These are phyloP conservation scores for Phylloscopus whistleri DNA, from an alignment of 2,113 vertebrate species.

Conservation along the genomic window DNA sequence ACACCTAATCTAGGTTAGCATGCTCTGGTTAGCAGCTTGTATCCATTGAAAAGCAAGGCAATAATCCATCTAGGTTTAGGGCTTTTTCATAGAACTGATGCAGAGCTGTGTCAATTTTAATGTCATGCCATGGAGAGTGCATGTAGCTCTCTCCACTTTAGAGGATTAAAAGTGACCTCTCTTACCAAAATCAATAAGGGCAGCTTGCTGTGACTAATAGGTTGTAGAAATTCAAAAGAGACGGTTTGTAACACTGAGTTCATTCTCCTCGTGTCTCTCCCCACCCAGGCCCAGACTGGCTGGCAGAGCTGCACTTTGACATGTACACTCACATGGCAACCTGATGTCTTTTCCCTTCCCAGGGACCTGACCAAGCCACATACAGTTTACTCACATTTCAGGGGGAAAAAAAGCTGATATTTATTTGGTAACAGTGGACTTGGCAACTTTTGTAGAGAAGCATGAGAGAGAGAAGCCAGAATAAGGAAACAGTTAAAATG, in stretches of 20 bases:
- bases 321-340: not conserved
- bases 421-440: not conserved
- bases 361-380: not conserved
- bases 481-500: not conserved
- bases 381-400: not conserved
- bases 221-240: slow-evolving; percentile 55
- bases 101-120: slow-evolving; percentile 53
- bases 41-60: slow-evolving; percentile 16
- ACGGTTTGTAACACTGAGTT: slow-evolving; percentile 3
- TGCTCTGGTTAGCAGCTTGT: slow-evolving; percentile 33
- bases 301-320: slow-evolving; percentile 53
- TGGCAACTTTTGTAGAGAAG: not conserved
- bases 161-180: slow-evolving; percentile 63
- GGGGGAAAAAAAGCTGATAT: not conserved
- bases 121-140: slow-evolving; percentile 50
- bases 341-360: not conserved
- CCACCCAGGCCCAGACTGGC: not conserved
- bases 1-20: slow-evolving; percentile 29
- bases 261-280: not conserved
- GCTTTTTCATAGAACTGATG: slow-evolving; percentile 49
- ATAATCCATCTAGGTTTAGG: slow-evolving; percentile 54
- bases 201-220: slow-evolving; percentile 66
- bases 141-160: slow-evolving; percentile 55
- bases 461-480: not conserved
- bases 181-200: slow-evolving; percentile 49